phyloP scores from a whole-genome alignment of 2,888 invertebrate genomes.

The Hymenopus coronatus region DNA sequence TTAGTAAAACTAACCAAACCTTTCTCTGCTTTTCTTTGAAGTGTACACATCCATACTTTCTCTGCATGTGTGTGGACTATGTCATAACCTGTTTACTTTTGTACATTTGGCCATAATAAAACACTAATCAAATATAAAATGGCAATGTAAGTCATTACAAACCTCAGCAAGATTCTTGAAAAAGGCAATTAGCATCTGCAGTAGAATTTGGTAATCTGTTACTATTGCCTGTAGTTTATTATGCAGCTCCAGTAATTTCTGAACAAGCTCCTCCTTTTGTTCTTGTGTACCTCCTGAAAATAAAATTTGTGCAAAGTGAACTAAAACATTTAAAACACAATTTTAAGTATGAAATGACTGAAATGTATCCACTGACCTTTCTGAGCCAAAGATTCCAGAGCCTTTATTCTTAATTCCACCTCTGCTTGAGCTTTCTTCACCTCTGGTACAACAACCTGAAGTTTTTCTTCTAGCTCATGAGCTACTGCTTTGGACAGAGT shows the following conservation, averaged over 20 bases:
- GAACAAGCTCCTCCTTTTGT: slow-evolving; percentile 60
- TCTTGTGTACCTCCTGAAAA: slow-evolving; percentile 46
- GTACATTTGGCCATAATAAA: no score
- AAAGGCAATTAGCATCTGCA: slow-evolving; percentile 68
- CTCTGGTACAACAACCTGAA: slow-evolving; percentile 56
- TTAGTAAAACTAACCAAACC: no score
- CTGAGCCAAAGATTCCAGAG: slow-evolving; percentile 61
- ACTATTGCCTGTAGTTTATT: slow-evolving; percentile 64
- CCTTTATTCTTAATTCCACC: slow-evolving; percentile 64
- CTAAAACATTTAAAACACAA: not conserved
- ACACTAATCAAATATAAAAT: no score
- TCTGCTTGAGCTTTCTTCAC: slow-evolving; percentile 63
- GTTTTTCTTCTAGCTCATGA: slow-evolving; percentile 57
- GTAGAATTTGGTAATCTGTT: slow-evolving; percentile 67
- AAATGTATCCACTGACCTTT: slow-evolving; percentile 51
- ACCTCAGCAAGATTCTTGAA: slow-evolving; percentile 65
- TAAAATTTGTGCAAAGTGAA: not conserved
- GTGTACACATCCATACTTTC: no score
- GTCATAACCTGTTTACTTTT: no score
- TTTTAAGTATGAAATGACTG: not conserved
- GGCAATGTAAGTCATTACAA: slow-evolving; percentile 27
- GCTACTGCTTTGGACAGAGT: slow-evolving; percentile 57
- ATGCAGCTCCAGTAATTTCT: slow-evolving; percentile 63
- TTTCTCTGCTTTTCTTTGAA: no score
- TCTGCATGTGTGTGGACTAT: no score